Evolutionary conservation across 2,113 vertebrate genomes (phyloP), one percentile per base, ranked within the genome.

Genomic region (western clawed frog (Xenopus tropicalis)): DNA sequence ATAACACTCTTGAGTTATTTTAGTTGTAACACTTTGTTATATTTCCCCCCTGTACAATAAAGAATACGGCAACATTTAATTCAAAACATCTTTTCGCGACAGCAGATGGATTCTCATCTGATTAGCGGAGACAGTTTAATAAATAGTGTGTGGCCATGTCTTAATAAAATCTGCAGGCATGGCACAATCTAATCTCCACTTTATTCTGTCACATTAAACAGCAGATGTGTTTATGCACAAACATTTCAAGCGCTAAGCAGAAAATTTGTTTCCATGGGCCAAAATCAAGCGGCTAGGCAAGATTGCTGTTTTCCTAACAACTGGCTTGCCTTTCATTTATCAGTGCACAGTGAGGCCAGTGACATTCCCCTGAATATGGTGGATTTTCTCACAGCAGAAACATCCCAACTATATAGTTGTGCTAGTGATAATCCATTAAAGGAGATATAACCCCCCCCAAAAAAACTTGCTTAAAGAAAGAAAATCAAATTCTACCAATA

Each of bases 101-200:
- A 74, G 78, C 14, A 54, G 77, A 67, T 63, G 48, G 72, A 52
- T 56, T 72, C 65, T 68, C 1, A 74, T 80, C 67, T 21, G 66
- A 54, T 16, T 29, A 43, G 13, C 21, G 3, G 65, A 3, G 5
- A 68, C 56, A 68, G 22, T 68, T 61, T 51, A 74, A 74, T 61
- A 74, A 74, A 74, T 57, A 48, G 24, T 61, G 56, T 21, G 14
- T 22, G 65, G 72, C 42, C 65, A 20, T 37, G 65, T 61, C 57
- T 67, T 68, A 61, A 61, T 74, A 56, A 77, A 14, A 1, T 3
- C 65, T 52, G 67, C 22, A 17, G 72, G 64, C 25, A 73, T 61
- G 25, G 21, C 46, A 63, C 65, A 72, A 67, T 13, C 69, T 61
- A 63, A 4, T 79, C 76, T 21, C 63, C 19, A 54, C 74, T 16